phyloP scores from a whole-genome alignment of 64 coral and sea anemone genomes.

The Platygyra sinensis region DNA sequence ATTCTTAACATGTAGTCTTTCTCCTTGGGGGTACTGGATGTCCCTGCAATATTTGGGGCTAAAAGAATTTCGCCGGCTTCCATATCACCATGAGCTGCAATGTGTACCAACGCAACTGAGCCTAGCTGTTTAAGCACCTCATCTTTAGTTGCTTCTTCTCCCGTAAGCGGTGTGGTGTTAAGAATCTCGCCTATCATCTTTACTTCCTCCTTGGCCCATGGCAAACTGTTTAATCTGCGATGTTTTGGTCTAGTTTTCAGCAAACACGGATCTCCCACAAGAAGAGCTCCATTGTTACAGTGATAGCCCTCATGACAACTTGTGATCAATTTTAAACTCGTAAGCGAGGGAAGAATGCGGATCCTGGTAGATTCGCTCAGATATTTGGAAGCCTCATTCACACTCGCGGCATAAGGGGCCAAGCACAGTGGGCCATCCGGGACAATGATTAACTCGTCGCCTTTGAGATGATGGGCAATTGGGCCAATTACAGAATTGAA shows the following conservation, averaged over 20 bases:
- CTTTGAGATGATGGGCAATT: neutral
- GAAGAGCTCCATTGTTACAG: too few species aligned
- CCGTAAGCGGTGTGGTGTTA: too few species aligned
- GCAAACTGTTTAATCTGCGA: too few species aligned
- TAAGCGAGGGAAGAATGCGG: neutral
- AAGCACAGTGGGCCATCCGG: neutral
- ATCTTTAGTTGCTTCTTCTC: too few species aligned
- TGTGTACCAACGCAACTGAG: neutral
- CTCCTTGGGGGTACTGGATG: neutral
- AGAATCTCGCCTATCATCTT: too few species aligned
- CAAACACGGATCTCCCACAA: too few species aligned
- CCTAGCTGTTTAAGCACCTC: neutral
- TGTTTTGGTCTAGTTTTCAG: too few species aligned
- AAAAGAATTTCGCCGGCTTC: neutral
- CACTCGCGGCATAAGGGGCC: neutral
- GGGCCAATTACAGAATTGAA: neutral
- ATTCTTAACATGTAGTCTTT: neutral
- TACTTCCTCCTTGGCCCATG: too few species aligned
- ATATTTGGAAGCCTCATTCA: too few species aligned
- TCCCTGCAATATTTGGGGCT: neutral
- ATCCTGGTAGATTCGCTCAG: neutral
- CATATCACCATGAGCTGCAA: neutral
- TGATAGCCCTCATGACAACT: neutral
- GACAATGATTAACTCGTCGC: neutral
- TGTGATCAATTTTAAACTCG: neutral